These are phyloP conservation scores for Hozukius guyotensis DNA, from an alignment of 2,797 vertebrate species.

Conservation along the genomic window DNA sequence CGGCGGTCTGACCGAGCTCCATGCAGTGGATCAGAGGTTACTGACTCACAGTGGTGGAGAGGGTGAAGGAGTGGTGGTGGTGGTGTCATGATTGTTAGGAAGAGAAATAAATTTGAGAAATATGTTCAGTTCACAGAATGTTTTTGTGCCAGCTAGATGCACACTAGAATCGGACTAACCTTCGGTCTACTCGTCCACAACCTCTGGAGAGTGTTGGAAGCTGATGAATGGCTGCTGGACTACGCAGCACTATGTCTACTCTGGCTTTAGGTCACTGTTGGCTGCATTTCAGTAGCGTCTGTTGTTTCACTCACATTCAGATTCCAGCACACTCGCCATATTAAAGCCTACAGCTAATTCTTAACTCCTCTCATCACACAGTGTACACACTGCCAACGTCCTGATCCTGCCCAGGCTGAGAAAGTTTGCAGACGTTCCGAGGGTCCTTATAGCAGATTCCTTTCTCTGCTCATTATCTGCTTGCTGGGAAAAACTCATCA, in stretches of 20 bases:
- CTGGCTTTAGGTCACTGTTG: conserved; percentile 17
- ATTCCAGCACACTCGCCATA: not conserved
- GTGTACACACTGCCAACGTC: not conserved
- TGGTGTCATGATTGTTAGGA: not conserved
- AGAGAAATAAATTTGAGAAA: not conserved
- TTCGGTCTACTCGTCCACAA: not conserved
- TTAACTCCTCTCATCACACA: conserved; percentile 10
- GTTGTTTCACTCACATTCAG: conserved; percentile 1
- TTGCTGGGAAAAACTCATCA: conserved; percentile 78
- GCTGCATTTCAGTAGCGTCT: conserved; percentile 7
- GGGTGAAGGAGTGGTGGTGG: not conserved
- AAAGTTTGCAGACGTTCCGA: conserved; percentile 48
- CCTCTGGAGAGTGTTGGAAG: not conserved
- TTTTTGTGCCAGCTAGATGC: not conserved
- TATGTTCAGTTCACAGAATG: not conserved
- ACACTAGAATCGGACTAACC: not conserved
- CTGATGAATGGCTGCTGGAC: conserved; percentile 7
- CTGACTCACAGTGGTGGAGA: not conserved
- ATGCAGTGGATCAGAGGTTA: conserved; percentile 8
- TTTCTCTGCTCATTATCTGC: conserved; percentile 76
- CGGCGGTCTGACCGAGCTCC: not conserved
- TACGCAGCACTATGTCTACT: not conserved
- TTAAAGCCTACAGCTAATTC: conserved; percentile 23
- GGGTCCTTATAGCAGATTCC: conserved; percentile 67
- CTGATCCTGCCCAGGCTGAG: conserved; percentile 15